phyloP scores from a whole-genome alignment of 1,140 invertebrate genomes.

The Liolophura sinensis region DNA sequence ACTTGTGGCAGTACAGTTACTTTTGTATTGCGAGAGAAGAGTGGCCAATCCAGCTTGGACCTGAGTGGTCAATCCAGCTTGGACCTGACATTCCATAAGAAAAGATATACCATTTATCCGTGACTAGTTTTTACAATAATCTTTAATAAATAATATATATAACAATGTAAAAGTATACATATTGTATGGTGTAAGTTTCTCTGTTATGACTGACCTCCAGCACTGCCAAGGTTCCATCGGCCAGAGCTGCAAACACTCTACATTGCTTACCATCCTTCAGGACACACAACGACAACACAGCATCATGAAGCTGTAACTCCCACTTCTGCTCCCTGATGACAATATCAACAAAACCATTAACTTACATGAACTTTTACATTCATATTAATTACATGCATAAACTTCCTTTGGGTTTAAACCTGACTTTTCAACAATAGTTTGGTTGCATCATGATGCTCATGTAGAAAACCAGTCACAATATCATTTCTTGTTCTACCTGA shows the following conservation, averaged over 20 bases:
- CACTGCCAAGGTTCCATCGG: slow-evolving; percentile 63
- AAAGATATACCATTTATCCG: too few species aligned
- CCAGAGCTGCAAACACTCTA: slow-evolving; percentile 59
- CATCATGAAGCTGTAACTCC: slow-evolving; percentile 61
- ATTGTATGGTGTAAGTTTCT: neutral
- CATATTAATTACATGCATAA: neutral
- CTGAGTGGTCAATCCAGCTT: too few species aligned
- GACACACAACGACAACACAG: slow-evolving; percentile 57
- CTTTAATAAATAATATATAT: too few species aligned
- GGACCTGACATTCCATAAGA: too few species aligned
- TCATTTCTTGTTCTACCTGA: too few species aligned
- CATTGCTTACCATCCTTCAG: slow-evolving; percentile 42
- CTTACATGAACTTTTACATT: neutral
- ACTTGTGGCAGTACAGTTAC: too few species aligned
- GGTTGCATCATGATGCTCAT: too few species aligned
- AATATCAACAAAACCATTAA: neutral
- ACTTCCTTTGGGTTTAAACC: neutral
- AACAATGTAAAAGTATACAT: too few species aligned
- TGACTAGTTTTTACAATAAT: too few species aligned
- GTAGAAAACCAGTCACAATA: too few species aligned
- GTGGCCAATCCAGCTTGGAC: too few species aligned
- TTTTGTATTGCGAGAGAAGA: too few species aligned
- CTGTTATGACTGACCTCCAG: slow-evolving; percentile 53
- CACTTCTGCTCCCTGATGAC: slow-evolving; percentile 54
- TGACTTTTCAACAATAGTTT: neutral